These are phyloP conservation scores for Pseudorectes ferrugineus DNA, from an alignment of 2,113 vertebrate genomes.

Conservation along the genomic window DNA sequence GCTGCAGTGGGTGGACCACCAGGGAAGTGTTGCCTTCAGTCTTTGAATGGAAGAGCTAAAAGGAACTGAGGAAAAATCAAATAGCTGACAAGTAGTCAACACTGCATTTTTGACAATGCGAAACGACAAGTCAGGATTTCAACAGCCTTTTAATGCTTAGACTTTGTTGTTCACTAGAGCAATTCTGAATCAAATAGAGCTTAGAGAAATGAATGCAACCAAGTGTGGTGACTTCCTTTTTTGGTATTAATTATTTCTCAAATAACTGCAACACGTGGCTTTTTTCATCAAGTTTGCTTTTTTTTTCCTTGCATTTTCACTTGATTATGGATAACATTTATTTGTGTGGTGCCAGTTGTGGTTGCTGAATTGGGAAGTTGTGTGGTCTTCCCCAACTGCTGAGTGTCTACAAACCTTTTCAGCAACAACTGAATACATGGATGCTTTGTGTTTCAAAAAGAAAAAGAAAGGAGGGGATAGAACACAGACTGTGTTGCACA, in stretches of 20 bases:
- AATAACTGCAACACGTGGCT: neutral
- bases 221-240: neutral
- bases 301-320: neutral
- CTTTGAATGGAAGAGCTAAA: neutral
- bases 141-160: neutral
- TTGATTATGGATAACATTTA: neutral
- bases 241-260: neutral
- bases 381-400: neutral
- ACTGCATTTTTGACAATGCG: neutral
- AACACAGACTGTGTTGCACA: neutral
- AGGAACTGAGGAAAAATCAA: neutral
- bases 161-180: neutral
- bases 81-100: neutral
- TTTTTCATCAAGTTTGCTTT: neutral
- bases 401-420: neutral
- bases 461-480: neutral
- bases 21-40: neutral
- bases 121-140: neutral
- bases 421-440: neutral
- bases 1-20: neutral
- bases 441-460: neutral
- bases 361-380: neutral
- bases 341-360: neutral
- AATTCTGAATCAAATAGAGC: neutral
- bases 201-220: neutral